Percentiles rank a stretch among this genome's conserved stretches.
These are phyloP conservation scores for Strigamia crassipes DNA, from an alignment of 2,888 invertebrate genomes.

Conservation along the genomic window DNA sequence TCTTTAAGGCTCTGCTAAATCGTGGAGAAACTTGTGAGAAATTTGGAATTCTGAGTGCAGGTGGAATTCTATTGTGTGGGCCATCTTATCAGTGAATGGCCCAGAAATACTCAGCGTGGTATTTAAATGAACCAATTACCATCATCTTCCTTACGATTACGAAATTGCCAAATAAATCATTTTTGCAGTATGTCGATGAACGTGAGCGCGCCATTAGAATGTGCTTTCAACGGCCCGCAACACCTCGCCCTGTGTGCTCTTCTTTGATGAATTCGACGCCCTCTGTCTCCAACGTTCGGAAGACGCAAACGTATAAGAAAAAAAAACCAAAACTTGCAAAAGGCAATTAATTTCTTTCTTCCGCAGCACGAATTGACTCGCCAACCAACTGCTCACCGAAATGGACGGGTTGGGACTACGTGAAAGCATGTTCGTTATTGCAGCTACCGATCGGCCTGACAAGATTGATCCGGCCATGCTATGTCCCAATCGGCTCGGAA, in stretches of 20 bases:
- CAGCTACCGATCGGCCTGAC: conserved; percentile 96
- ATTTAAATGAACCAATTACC: too few relatives aligned
- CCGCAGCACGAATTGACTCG: not conserved
- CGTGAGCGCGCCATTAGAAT: conserved; percentile 94
- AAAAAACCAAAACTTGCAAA: not conserved
- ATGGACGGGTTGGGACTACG: conserved; percentile 84
- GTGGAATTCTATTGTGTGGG: too few relatives aligned
- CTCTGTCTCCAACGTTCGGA: conserved; percentile 87
- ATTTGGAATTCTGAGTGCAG: too few relatives aligned
- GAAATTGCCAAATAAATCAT: too few relatives aligned
- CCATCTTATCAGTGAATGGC: conserved; percentile 98
- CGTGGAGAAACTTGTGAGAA: too few relatives aligned
- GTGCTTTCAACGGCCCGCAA: conserved; percentile 93
- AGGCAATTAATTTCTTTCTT: not conserved
- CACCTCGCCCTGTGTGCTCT: conserved; percentile 96
- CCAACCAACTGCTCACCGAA: conserved; percentile 82
- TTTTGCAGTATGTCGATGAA: conserved; percentile 88
- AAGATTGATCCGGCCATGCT: conserved; percentile 93
- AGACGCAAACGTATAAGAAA: conserved; percentile 66
- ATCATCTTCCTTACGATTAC: too few relatives aligned
- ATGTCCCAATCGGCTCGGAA: conserved; percentile 86
- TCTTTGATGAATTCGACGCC: conserved; percentile 98
- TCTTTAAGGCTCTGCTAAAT: too few relatives aligned
- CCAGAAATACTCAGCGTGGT: conserved; percentile 98
- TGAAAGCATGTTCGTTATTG: conserved; percentile 85